A percentile compares a stretch with the other conserved stretches of the same genome.
These are phyloP conservation scores for Hippocampus mohnikei DNA, from an alignment of 2,113 vertebrate species.

Conservation along the genomic window DNA sequence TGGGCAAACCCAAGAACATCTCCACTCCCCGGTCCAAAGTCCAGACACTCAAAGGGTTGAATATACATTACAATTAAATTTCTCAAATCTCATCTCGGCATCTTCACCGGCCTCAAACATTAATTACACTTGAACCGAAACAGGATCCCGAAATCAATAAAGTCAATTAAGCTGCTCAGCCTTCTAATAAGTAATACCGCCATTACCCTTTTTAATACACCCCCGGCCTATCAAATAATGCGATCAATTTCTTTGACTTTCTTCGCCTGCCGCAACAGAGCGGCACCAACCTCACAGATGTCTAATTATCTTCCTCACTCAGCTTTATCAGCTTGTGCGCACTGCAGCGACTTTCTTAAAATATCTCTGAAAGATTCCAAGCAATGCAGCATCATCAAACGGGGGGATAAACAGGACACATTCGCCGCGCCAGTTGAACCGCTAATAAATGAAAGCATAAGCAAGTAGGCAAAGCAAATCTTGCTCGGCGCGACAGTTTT, in stretches of 20 bases:
- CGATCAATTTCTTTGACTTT: conserved; percentile 49
- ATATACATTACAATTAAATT: conserved; percentile 26
- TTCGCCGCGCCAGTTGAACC: neutral
- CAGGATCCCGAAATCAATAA: conserved; percentile 59
- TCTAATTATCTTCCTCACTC: conserved; percentile 43
- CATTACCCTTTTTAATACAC: conserved; percentile 45
- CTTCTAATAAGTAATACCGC: conserved; percentile 38
- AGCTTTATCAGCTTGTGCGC: neutral
- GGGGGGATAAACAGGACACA: neutral
- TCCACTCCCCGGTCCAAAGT: neutral
- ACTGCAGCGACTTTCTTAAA: neutral
- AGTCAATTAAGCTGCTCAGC: conserved; percentile 51
- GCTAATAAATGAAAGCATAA: neutral
- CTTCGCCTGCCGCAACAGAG: conserved; percentile 17
- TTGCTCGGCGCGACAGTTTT: too few relatives aligned
- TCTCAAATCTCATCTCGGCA: conserved; percentile 16
- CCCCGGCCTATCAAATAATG: conserved; percentile 48
- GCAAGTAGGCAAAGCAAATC: too few relatives aligned
- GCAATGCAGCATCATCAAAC: neutral
- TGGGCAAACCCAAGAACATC: neutral
- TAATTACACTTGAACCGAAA: conserved; percentile 51
- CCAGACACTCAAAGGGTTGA: neutral
- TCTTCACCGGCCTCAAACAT: conserved; percentile 33
- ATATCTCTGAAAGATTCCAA: neutral
- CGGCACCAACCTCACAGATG: conserved; percentile 8